These are phyloP conservation scores for Cepphus grylle DNA, from an alignment of 2,113 vertebrate genomes.

Conservation along the genomic window DNA sequence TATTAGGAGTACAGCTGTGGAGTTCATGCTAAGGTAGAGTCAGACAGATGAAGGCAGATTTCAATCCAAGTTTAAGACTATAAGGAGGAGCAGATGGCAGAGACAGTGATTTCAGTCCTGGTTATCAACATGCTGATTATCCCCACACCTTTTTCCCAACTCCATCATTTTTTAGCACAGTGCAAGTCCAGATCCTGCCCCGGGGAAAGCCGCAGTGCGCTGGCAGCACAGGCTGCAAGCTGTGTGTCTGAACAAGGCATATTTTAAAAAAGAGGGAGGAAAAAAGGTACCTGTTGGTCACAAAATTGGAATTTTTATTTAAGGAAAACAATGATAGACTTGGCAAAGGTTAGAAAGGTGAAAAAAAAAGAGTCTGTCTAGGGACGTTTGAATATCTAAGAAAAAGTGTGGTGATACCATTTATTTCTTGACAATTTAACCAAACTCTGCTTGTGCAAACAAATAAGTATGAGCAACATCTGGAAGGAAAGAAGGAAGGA, in stretches of 20 bases:
- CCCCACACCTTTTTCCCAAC: background rate
- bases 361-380: background rate
- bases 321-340: background rate
- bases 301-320: background rate
- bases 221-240: background rate
- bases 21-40: background rate
- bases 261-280: background rate
- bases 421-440: background rate
- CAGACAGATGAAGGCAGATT: background rate
- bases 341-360: background rate
- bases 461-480: background rate
- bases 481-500: background rate
- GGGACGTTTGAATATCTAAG: background rate
- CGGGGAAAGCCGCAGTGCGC: fast-evolving
- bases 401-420: background rate
- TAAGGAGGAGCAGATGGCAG: background rate
- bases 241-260: background rate
- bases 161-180: background rate
- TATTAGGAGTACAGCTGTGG: background rate
- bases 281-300: fast-evolving
- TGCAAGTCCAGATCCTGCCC: background rate
- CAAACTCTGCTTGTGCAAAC: background rate
- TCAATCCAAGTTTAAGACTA: background rate
- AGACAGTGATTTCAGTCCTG: background rate
- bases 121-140: background rate